These are phyloP conservation scores for Sparidentex hasta DNA, from an alignment of 2,797 vertebrate species.

Conservation along the genomic window DNA sequence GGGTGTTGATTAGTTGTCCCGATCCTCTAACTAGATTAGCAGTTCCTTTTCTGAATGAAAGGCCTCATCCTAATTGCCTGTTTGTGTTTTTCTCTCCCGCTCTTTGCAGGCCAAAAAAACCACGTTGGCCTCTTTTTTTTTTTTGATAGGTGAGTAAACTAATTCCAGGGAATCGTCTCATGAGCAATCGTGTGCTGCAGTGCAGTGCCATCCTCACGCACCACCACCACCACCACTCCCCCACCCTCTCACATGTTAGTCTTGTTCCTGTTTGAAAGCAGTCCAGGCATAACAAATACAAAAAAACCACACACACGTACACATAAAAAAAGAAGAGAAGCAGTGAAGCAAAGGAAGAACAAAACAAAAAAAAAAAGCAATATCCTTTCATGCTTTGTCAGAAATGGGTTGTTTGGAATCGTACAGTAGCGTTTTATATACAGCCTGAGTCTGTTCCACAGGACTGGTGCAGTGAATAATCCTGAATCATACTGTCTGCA, in stretches of 20 bases:
- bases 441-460: conserved; percentile 64
- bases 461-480: conserved; percentile 71
- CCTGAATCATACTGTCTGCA: conserved; percentile 65
- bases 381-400: conserved; percentile 90
- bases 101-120: conserved; percentile 33
- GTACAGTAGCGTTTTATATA: conserved; percentile 64
- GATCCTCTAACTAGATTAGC: conserved; percentile 51
- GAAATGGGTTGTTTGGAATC: conserved; percentile 69
- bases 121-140: conserved; percentile 16
- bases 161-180: conserved; percentile 61
- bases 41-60: conserved; percentile 42
- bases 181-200: conserved; percentile 60
- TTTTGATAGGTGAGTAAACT: conserved; percentile 65
- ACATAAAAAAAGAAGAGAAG: conserved; percentile 87
- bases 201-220: conserved; percentile 48
- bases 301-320: conserved; percentile 79
- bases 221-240: conserved; percentile 44
- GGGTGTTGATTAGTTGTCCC: conserved; percentile 59
- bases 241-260: conserved; percentile 30
- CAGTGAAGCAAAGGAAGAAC: conserved; percentile 91
- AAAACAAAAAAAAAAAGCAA: conserved; percentile 84
- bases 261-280: conserved; percentile 81
- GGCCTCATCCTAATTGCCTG: conserved; percentile 47
- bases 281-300: conserved; percentile 92
- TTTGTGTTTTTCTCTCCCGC: conserved; percentile 29